phyloP scores from a whole-genome alignment of 1,140 invertebrate genomes.

The Trichonephila inaurata region DNA sequence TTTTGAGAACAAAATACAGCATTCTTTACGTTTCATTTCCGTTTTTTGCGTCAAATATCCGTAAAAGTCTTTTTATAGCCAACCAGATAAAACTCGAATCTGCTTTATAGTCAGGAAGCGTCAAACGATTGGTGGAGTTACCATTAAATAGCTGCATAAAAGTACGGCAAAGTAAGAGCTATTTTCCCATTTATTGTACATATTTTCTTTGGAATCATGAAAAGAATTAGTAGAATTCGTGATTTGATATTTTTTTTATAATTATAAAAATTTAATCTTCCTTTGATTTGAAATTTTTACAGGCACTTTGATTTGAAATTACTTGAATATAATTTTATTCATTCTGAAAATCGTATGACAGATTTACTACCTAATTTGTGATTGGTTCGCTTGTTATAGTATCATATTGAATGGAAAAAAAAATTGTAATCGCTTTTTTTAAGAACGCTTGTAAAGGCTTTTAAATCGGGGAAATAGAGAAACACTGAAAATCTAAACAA shows the following conservation, averaged over 20 bases:
- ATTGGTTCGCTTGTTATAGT: no score
- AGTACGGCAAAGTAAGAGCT: not conserved
- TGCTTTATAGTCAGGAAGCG: not conserved
- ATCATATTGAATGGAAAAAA: no score
- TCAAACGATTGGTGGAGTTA: not conserved
- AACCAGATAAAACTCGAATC: not conserved
- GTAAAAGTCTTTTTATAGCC: not conserved
- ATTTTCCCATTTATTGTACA: not conserved
- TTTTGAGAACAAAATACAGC: not conserved
- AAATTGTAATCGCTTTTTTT: no score
- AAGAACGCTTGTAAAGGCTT: no score
- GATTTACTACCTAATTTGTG: no score
- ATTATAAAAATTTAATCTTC: no score
- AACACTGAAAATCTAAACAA: no score
- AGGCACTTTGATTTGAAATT: no score
- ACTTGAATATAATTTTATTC: no score
- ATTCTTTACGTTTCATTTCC: not conserved
- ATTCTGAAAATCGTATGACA: no score
- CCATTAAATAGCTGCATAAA: not conserved
- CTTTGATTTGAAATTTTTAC: no score
- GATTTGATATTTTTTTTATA: not conserved
- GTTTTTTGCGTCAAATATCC: not conserved
- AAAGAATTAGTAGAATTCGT: not conserved
- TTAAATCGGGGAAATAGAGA: no score
- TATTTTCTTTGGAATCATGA: not conserved